phyloP scores from a whole-genome alignment of 2,113 vertebrate genomes.

The Fulica atra region DNA sequence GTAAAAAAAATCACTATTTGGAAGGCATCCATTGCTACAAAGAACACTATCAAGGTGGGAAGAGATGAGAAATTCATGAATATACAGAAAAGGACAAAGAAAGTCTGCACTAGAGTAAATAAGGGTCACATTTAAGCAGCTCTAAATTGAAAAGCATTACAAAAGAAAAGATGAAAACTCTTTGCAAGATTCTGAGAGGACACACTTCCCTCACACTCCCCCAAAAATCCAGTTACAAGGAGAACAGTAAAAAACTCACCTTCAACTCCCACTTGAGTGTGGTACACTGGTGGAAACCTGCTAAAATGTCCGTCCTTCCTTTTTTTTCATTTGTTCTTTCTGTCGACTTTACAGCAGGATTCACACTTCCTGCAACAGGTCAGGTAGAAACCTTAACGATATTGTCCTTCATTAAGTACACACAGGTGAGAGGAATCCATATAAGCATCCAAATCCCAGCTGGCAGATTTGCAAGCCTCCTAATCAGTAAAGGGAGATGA shows the following conservation, averaged over 20 bases:
- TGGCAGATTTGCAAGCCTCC: background rate
- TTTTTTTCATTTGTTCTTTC: background rate
- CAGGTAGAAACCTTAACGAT: background rate
- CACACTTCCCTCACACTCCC: background rate
- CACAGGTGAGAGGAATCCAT: background rate
- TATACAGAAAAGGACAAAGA: background rate
- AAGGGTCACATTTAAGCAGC: background rate
- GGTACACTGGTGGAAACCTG: background rate
- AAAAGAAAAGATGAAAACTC: background rate
- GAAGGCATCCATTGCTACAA: background rate
- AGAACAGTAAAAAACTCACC: background rate
- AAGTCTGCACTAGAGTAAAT: background rate
- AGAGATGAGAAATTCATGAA: background rate
- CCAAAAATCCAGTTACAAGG: background rate
- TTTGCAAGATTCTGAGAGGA: background rate
- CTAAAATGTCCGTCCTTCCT: background rate
- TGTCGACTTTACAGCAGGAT: background rate
- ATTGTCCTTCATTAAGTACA: background rate
- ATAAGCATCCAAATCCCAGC: background rate
- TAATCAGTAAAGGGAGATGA: background rate
- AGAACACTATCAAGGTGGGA: background rate
- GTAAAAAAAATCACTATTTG: background rate
- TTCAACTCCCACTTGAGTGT: background rate
- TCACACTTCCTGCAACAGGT: background rate
- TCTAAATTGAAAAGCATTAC: background rate